Evolutionary conservation across 1,140 invertebrate species (phyloP).

Genomic region (Berghia stephanieae): DNA sequence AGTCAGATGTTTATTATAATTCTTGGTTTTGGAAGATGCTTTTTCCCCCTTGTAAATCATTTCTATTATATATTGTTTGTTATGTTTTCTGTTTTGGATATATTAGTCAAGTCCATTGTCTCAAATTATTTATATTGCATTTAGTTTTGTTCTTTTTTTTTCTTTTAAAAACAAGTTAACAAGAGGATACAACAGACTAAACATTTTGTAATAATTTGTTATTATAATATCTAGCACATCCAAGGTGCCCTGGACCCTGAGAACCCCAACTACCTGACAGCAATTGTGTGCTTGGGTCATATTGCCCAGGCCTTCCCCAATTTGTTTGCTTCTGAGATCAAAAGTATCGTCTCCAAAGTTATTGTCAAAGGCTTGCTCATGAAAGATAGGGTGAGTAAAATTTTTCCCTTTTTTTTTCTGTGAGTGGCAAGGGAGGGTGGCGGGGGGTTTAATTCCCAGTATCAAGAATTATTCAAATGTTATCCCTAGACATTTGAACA

Average conservation of each 20-base stretch:
- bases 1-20: too few relatives aligned
- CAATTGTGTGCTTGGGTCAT: constrained; percentile 92
- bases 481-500: too few relatives aligned
- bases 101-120: too few relatives aligned
- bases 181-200: not conserved
- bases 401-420: too few relatives aligned
- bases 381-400: constrained; percentile 75
- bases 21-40: too few relatives aligned
- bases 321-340: constrained; percentile 87
- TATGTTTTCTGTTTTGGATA: too few relatives aligned
- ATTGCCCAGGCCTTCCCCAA: constrained; percentile 89
- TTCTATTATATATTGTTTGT: too few relatives aligned
- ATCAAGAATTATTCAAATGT: too few relatives aligned
- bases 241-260: constrained; percentile 75
- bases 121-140: too few relatives aligned
- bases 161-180: not conserved
- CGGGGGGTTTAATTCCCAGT: too few relatives aligned
- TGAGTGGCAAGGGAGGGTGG: too few relatives aligned
- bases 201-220: not conserved
- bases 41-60: too few relatives aligned
- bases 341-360: constrained; percentile 92
- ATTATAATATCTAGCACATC: constrained; percentile 63
- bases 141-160: not conserved
- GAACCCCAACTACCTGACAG: constrained; percentile 87
- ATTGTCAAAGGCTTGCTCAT: constrained; percentile 95